Percentiles rank a stretch among this genome's conserved stretches.
phyloP scores from a whole-genome alignment of 1,140 invertebrate genomes.

The Drosophila miranda region DNA sequence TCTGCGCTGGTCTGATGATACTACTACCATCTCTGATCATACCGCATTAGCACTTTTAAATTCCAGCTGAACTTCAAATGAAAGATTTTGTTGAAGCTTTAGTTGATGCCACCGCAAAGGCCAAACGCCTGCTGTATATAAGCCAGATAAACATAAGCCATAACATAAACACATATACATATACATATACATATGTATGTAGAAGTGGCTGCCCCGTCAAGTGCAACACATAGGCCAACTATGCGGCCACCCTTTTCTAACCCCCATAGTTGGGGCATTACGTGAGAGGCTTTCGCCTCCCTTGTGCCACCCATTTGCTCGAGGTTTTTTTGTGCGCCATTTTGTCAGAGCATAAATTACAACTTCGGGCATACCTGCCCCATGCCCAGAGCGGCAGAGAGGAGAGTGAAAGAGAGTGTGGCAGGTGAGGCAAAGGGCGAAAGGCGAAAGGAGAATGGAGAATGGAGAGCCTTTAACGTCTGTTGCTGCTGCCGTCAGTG shows the following conservation, averaged over 20 bases:
- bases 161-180: not conserved
- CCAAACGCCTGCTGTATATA: conserved; percentile 43
- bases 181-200: conserved; percentile 11
- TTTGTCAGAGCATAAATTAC: conserved; percentile 77
- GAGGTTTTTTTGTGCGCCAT: conserved; percentile 58
- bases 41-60: not conserved
- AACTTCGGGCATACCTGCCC: conserved; percentile 66
- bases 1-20: no score
- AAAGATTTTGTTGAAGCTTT: conserved; percentile 50
- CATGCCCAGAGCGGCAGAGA: conserved; percentile 5
- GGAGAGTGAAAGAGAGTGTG: not conserved
- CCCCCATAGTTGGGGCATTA: conserved; percentile 43
- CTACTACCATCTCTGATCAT: not conserved
- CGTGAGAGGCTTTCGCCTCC: conserved; percentile 49
- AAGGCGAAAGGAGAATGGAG: no score
- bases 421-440: no score
- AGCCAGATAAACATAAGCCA: not conserved
- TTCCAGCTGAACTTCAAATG: conserved; percentile 29
- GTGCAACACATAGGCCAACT: conserved; percentile 53
- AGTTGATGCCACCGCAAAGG: conserved; percentile 59
- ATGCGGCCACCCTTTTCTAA: conserved; percentile 14
- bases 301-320: conserved; percentile 16
- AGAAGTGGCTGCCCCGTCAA: conserved; percentile 45
- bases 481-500: conserved; percentile 56
- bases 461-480: conserved; percentile 16